These are phyloP conservation scores for Patiria miniata DNA, from an alignment of 35 echinoderm and acorn worm species.

Conservation along the genomic window DNA sequence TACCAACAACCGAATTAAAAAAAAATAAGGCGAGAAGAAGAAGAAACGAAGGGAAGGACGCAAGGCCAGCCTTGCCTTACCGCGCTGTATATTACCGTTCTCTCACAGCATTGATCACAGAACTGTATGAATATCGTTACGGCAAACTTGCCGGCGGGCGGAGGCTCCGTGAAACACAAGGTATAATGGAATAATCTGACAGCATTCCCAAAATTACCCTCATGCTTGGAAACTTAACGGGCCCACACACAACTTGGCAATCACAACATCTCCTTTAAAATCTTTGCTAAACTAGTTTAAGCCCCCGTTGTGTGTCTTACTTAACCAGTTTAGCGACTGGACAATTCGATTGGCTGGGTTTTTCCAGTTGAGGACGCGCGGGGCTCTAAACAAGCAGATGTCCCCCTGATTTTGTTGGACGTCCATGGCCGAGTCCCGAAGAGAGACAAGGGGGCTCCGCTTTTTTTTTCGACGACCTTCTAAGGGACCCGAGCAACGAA, in stretches of 20 bases:
- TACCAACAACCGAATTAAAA: slow-evolving; percentile 4
- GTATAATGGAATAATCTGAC: too few relatives aligned
- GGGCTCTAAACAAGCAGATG: slow-evolving; percentile 2
- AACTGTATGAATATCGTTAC: slow-evolving; percentile 14
- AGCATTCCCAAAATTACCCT: too few relatives aligned
- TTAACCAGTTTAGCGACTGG: slow-evolving; percentile 8
- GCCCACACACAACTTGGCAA: background rate
- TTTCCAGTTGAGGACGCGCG: background rate
- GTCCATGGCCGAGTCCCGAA: too few relatives aligned
- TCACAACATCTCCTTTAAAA: slow-evolving; percentile 9
- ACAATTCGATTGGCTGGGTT: background rate
- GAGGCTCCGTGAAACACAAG: background rate
- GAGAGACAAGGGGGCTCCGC: too few relatives aligned
- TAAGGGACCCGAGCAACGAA: too few relatives aligned
- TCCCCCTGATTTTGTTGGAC: background rate
- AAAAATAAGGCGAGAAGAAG: background rate
- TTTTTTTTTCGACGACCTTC: too few relatives aligned
- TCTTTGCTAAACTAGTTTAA: slow-evolving; percentile 17
- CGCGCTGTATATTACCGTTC: background rate
- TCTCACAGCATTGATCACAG: slow-evolving; percentile 9
- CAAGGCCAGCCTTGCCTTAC: background rate
- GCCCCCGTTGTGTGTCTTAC: background rate
- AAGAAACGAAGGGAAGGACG: background rate
- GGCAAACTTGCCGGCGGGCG: background rate
- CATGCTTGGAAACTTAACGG: too few relatives aligned